Conservation (phyloP, 2,113 vertebrate genomes). For the Eidolon helvum region DNA sequence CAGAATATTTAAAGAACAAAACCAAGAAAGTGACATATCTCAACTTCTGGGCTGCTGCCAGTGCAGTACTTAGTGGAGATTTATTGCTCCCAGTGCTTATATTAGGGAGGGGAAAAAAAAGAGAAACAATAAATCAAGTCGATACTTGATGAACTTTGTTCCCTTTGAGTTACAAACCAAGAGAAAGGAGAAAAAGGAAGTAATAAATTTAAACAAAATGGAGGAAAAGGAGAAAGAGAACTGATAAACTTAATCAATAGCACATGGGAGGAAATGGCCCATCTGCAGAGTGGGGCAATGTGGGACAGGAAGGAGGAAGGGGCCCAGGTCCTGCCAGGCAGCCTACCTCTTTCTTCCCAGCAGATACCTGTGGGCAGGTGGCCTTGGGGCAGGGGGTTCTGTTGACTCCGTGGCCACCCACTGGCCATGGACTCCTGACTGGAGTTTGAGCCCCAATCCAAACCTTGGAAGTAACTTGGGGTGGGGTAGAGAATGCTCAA, state of each 20-base stretch:
- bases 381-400: not conserved
- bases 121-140: constrained; percentile 65
- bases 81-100: constrained; percentile 63
- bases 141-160: constrained; percentile 64
- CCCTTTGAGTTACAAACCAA: constrained; percentile 59
- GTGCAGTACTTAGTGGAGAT: constrained; percentile 56
- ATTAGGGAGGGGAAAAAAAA: not conserved
- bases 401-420: not conserved
- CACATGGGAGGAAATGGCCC: constrained; percentile 59
- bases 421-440: not conserved
- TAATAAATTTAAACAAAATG: constrained; percentile 68
- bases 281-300: not conserved
- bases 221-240: constrained; percentile 39
- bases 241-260: constrained; percentile 59
- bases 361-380: not conserved
- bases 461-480: not conserved
- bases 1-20: constrained; percentile 60
- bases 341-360: not conserved
- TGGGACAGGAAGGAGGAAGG: not conserved
- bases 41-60: constrained; percentile 57
- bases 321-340: not conserved
- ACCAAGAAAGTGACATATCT: constrained; percentile 43
- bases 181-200: constrained; percentile 70
- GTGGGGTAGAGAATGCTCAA: not conserved
- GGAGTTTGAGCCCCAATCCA: not conserved